A percentile compares a stretch with the other conserved stretches of the same genome.
phyloP scores from a whole-genome alignment of 2,888 invertebrate genomes.

The Heteropelma amictum region DNA sequence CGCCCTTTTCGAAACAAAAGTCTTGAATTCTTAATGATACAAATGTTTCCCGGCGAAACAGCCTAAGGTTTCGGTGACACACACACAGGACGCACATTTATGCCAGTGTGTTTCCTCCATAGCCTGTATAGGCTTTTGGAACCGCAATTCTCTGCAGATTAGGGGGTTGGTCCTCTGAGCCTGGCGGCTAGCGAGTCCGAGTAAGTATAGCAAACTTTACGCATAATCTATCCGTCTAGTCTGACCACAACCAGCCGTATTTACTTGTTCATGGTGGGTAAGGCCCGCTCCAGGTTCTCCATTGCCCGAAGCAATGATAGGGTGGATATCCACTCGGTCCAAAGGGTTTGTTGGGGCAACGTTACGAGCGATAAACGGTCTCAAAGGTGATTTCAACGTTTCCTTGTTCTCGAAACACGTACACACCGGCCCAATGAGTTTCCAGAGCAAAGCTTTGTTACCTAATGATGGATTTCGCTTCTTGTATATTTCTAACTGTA shows the following conservation, averaged over 20 bases:
- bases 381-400: slow-evolving; percentile 41
- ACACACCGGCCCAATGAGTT: slow-evolving; percentile 9
- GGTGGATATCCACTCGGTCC: slow-evolving; percentile 38
- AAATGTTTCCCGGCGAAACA: neutral
- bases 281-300: slow-evolving; percentile 32
- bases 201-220: slow-evolving; percentile 40
- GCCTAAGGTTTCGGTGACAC: slow-evolving; percentile 32
- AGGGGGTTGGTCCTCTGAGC: slow-evolving; percentile 32
- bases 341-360: slow-evolving; percentile 44
- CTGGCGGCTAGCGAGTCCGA: slow-evolving; percentile 5
- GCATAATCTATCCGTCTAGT: slow-evolving; percentile 49
- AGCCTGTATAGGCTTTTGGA: slow-evolving; percentile 31
- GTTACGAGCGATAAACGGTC: slow-evolving; percentile 48
- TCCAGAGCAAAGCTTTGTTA: slow-evolving; percentile 5
- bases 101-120: slow-evolving; percentile 2
- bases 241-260: slow-evolving; percentile 42
- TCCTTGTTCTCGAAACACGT: neutral
- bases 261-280: slow-evolving; percentile 38
- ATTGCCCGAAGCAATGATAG: slow-evolving; percentile 25
- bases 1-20: neutral
- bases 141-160: slow-evolving; percentile 53
- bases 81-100: slow-evolving; percentile 5
- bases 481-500: too few species aligned
- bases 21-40: slow-evolving; percentile 15
- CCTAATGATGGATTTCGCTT: neutral